Evolutionary conservation across 1,140 invertebrate genomes (phyloP).

Genomic region (Glomeris maerens): DNA sequence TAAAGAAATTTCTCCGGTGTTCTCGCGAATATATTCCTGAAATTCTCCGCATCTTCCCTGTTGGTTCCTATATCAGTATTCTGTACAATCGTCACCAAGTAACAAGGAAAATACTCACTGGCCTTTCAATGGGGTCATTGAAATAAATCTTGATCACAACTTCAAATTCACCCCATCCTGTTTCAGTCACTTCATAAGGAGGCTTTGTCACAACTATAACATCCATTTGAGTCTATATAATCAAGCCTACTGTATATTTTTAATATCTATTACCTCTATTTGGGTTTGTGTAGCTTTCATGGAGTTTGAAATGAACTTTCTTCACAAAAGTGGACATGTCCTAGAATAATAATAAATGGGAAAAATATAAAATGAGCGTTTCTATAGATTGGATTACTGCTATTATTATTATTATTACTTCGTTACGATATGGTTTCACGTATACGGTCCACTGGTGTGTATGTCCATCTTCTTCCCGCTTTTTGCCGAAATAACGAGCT

Average conservation of each 20-base stretch:
- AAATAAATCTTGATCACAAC: conserved; percentile 97
- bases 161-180: conserved; percentile 99
- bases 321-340: conserved; percentile 92
- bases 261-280: conserved; percentile 44
- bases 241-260: background rate
- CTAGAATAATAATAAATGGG: conserved; percentile 18
- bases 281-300: conserved; percentile 92
- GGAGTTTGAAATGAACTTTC: conserved; percentile 93
- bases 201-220: conserved; percentile 65
- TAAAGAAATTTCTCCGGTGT: no score
- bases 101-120: conserved; percentile 46
- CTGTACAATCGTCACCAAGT: no score
- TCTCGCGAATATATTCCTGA: no score
- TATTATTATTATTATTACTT: no score
- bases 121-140: conserved; percentile 87
- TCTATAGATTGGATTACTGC: conserved; percentile 14
- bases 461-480: conserved; percentile 95
- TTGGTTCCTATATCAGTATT: no score
- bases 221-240: background rate
- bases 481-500: conserved; percentile 89
- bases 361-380: background rate
- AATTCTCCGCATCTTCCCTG: no score
- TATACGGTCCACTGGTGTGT: conserved; percentile 99
- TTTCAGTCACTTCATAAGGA: conserved; percentile 95
- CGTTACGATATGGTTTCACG: conserved; percentile 72